Conservation (phyloP, 1,140 invertebrate genomes). For the Nebria ingens region DNA sequence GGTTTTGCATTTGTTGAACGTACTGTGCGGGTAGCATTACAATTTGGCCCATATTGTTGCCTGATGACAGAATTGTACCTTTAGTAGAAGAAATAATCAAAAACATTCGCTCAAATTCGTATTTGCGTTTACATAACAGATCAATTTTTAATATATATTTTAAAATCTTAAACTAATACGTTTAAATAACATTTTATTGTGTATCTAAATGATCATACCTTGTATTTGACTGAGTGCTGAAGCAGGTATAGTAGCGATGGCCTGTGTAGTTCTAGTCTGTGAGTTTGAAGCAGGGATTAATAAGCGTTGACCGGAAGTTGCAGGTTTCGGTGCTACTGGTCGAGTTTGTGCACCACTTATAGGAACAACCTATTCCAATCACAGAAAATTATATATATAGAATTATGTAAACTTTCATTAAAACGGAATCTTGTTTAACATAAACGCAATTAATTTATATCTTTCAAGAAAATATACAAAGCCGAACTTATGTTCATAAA, state of each 20-base stretch:
- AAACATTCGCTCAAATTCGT: no score
- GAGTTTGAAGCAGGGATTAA: constrained; percentile 36
- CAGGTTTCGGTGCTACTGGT: constrained; percentile 36
- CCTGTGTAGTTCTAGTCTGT: constrained; percentile 21
- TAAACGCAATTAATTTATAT: no score
- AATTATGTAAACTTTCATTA: no score
- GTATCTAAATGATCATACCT: neutral
- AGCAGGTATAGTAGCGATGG: constrained; percentile 36
- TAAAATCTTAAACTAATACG: no score
- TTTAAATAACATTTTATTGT: no score
- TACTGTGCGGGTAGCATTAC: constrained; percentile 51
- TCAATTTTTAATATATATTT: neutral
- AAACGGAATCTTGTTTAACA: no score
- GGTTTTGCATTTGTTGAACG: constrained; percentile 35
- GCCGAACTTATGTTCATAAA: no score
- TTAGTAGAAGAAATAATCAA: neutral
- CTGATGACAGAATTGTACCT: neutral
- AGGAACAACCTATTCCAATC: neutral
- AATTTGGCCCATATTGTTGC: neutral
- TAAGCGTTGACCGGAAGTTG: constrained; percentile 32
- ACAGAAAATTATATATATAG: no score
- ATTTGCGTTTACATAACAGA: no score
- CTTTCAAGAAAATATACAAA: no score
- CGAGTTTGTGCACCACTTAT: constrained; percentile 29
- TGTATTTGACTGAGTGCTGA: constrained; percentile 35